These are phyloP conservation scores for Coracopsis vasa DNA, from an alignment of 2,113 vertebrate species.

Conservation along the genomic window DNA sequence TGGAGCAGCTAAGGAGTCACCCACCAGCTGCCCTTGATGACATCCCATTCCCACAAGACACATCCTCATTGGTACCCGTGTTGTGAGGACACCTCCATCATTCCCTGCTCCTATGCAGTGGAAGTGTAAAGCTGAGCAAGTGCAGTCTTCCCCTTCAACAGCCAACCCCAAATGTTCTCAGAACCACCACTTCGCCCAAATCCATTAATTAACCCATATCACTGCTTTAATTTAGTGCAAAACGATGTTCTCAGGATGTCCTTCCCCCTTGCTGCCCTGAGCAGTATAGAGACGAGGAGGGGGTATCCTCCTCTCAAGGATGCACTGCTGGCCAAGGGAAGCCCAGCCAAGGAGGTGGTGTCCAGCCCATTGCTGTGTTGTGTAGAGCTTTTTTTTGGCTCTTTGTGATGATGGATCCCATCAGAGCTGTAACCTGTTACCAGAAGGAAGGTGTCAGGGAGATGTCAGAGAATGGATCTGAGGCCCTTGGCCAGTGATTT, in stretches of 20 bases:
- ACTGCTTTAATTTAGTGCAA: not conserved
- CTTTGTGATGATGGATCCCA: not conserved
- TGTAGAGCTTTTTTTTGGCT: not conserved
- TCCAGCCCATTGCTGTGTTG: rapidly evolving
- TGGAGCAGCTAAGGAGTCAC: not conserved
- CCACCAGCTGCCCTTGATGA: not conserved
- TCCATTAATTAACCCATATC: not conserved
- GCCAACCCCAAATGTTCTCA: not conserved
- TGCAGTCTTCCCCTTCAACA: not conserved
- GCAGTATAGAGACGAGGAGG: too few relatives aligned
- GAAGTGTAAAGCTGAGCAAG: not conserved
- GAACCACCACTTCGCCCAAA: rapidly evolving
- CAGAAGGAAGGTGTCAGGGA: not conserved
- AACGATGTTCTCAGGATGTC: not conserved
- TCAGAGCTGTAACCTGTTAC: not conserved
- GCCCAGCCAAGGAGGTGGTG: not conserved
- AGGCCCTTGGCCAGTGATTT: not conserved
- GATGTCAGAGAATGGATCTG: not conserved
- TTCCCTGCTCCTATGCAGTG: rapidly evolving
- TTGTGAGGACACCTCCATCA: not conserved
- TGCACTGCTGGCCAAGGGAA: not conserved
- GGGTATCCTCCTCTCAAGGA: not conserved
- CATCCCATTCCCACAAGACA: not conserved
- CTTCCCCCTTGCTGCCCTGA: not conserved
- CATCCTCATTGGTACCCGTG: rapidly evolving